Evolutionary conservation across 2,888 invertebrate genomes (phyloP).

Genomic region (Acronicta alni): DNA sequence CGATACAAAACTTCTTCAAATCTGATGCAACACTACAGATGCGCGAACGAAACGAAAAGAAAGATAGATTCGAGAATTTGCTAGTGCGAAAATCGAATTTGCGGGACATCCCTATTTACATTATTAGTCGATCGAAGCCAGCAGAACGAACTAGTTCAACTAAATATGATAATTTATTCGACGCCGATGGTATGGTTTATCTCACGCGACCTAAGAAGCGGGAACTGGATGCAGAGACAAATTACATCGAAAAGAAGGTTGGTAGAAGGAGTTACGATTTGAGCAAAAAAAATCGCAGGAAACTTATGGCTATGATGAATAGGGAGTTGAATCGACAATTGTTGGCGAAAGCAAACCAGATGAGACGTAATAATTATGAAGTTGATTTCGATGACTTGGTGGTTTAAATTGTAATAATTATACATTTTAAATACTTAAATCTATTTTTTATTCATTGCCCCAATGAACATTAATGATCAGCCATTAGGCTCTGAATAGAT

Average conservation of each 20-base stretch:
- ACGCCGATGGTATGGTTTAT: constrained; percentile 4
- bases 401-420: background rate
- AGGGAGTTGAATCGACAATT: constrained; percentile 3
- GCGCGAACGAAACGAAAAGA: background rate
- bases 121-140: background rate
- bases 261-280: constrained; percentile 1
- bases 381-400: constrained; percentile 11
- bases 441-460: background rate
- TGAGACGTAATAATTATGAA: background rate
- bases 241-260: background rate
- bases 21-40: background rate
- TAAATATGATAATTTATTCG: background rate
- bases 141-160: background rate
- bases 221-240: background rate
- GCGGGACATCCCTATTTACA: background rate
- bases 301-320: constrained; percentile 16
- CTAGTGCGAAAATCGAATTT: background rate
- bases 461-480: no score
- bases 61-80: background rate
- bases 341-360: background rate
- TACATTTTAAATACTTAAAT: background rate
- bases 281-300: background rate
- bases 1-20: background rate
- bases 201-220: background rate
- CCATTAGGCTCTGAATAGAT: no score